These are phyloP conservation scores for Squalus acanthias DNA, from an alignment of 2,797 vertebrate species.

Conservation along the genomic window DNA sequence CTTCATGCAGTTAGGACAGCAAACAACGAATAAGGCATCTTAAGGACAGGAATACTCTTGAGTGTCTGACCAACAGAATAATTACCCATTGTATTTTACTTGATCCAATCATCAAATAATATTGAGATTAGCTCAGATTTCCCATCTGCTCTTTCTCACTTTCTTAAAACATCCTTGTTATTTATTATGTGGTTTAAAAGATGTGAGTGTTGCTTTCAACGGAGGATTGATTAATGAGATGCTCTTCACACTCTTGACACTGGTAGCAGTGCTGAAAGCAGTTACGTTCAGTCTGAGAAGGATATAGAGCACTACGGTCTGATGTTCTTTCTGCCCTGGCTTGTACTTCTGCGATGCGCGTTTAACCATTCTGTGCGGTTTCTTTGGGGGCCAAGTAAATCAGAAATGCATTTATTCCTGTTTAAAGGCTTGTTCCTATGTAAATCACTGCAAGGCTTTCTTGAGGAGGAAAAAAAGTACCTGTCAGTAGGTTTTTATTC, in stretches of 20 bases:
- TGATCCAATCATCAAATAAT: background rate
- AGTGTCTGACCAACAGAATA: background rate
- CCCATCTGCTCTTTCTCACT: background rate
- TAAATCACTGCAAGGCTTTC: slow-evolving; percentile 5
- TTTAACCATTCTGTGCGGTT: background rate
- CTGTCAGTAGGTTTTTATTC: slow-evolving; percentile 21
- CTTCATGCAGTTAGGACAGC: background rate
- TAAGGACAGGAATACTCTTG: background rate
- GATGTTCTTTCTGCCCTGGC: background rate
- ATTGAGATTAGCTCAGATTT: background rate
- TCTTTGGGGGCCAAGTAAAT: background rate
- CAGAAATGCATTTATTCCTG: background rate
- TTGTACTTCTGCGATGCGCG: background rate
- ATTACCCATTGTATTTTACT: too few relatives aligned
- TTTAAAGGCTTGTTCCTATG: background rate
- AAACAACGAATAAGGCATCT: background rate
- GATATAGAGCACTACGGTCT: background rate
- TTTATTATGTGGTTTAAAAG: background rate
- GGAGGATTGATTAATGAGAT: background rate
- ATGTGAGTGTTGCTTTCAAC: background rate
- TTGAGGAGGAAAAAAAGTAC: background rate
- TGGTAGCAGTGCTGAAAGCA: background rate
- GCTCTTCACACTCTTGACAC: background rate
- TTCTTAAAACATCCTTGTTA: background rate
- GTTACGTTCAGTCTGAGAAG: background rate